Evolutionary conservation across 1,140 invertebrate species (phyloP), one percentile per base, ranked within the genome.

Genomic region (Bathynomus jamesi): DNA sequence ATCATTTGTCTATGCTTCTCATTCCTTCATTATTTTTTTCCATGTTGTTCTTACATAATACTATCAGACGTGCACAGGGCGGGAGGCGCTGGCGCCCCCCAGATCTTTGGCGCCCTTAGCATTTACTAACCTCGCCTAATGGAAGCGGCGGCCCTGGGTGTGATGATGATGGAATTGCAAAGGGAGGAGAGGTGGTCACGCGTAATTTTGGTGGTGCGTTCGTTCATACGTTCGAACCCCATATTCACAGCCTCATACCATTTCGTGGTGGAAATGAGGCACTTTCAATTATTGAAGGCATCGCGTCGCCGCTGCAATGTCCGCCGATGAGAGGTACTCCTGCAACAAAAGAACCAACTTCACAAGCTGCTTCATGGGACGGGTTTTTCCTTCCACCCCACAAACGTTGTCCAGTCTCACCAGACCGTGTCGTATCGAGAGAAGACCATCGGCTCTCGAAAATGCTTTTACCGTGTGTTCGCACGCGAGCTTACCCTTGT

Each of bases 201-300:
- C 82, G 95, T 89, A 75, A 89, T 86, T 78, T 93, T 89, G 79
- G 92, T 90, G 25, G 89, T 88, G 30, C 84, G 82, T 8, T 89
- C 87, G 81, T 87, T 90, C 24, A 92, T 88, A 8, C 91, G 88
- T 81, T 96, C 93, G 76, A 96, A 82, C 0, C 90, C 90, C 85
- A 94, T 89, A 2, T 94, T 85, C 21, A 92, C 85, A 8, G 90
- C 91, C 88, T 92, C 83, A 13, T 84, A 85, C 92, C 40, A 96
- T 84, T 84, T 96, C 94, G 83, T 96, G 94, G 82, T 96, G 92
- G 82, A 96, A 96, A 83, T 96, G 94, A 10, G 94, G 94, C 70
- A 80, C 76, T 77, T 67, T 75, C 28, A n/a, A n/a, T n/a, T n/a
- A n/a, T n/a, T n/a, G n/a, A n/a, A n/a, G n/a, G 61, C 74, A 78